Base-by-base conservation (phyloP, 2,888 invertebrate species). In the Endotricha flammealis region DNA sequence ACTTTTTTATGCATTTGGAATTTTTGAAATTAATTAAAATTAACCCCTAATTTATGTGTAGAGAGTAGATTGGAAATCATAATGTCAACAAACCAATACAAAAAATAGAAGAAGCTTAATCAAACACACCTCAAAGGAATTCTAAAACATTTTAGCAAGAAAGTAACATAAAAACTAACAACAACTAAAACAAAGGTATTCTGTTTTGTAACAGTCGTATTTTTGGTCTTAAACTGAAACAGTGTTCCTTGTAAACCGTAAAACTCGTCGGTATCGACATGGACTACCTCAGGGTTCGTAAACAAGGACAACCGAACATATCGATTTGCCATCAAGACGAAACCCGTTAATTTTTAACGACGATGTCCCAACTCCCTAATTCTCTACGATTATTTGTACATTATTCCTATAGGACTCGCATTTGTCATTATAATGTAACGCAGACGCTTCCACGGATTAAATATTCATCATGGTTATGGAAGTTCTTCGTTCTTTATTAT, bases 241-340 rank as follows among this genome's bases (percentile, higher is more conserved):
- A 38, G 27, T 5, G 14, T 31, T 30, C 28, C 27, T 12, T 32
- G 32, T 29, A 29, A 36, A 35, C 12, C 23, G 33, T 43, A 38
- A 40, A 46, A 39, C 8, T 23, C 38, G 30, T 37, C 27, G 41
- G 36, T 33, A 45, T 46, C 44, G 43, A 47, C 24, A 29, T 10
- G 24, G 36, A 38, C 35, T 23, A 37, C 14, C 16, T 39, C 24
- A 12, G 36, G 39, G 37, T 36, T 41, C 34, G 38, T 43, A 42
- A 40, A 40, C 44, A 48, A 39, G 33, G 41, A 20, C 17, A 31
- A 31, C 12, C 13, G 46, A 36, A 27, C 38, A 46, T 75, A 82
- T 82, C 58, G 82, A 82, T 82, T 85, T 73, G 46, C 69, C 72
- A 83, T 85, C 70, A 82, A 61, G 63, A 62, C 53, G 57, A 53